A percentile compares a stretch with the other conserved stretches of the same genome.
phyloP scores from a whole-genome alignment of 2,113 vertebrate species.

The Aix galericulata region DNA sequence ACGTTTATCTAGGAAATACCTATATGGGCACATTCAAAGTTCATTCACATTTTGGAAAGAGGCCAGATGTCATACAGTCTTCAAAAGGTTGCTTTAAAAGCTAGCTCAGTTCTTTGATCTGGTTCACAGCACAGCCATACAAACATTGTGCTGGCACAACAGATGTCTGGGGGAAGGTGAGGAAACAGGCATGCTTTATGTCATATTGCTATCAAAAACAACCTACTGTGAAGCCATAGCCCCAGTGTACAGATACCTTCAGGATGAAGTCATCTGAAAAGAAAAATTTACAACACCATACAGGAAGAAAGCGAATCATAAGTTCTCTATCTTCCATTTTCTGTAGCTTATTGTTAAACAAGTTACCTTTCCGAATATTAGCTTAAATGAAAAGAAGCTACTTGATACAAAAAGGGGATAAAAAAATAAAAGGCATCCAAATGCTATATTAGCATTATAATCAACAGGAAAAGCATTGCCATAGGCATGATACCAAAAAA shows the following conservation, averaged over 20 bases:
- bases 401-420: not conserved
- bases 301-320: not conserved
- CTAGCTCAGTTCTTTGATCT: not conserved
- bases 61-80: not conserved
- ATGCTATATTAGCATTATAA: not conserved
- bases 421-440: not conserved
- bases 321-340: not conserved
- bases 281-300: not conserved
- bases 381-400: not conserved
- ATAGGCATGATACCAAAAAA: not conserved
- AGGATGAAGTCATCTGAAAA: not conserved
- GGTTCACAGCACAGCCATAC: not conserved
- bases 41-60: conserved; percentile 30
- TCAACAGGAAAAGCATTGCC: not conserved
- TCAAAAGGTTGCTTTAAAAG: not conserved
- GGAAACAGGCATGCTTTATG: conserved; percentile 27
- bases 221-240: not conserved
- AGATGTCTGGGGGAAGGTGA: conserved; percentile 62
- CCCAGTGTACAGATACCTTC: not conserved
- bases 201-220: conserved; percentile 27
- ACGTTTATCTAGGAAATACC: not conserved
- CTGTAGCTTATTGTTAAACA: not conserved
- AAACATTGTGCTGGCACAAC: conserved; percentile 55
- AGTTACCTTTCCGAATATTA: not conserved
- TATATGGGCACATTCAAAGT: not conserved